These are phyloP conservation scores for Macropus fuliginosus DNA, from an alignment of 2,797 vertebrate genomes.

Conservation along the genomic window DNA sequence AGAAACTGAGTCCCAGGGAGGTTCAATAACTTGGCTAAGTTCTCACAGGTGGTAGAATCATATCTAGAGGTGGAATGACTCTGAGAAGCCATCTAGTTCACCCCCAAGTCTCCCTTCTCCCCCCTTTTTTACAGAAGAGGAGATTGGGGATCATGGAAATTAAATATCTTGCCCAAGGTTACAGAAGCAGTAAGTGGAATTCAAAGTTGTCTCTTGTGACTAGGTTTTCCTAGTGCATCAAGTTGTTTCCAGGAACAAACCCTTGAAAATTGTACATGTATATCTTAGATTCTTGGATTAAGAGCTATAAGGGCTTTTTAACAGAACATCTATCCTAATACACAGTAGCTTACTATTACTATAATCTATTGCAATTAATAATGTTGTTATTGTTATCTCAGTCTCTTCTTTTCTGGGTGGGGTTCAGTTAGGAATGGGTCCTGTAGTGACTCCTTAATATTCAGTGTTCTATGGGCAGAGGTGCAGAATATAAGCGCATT, in stretches of 20 bases:
- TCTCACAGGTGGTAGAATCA: not conserved
- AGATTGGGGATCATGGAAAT: not conserved
- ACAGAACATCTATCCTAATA: not conserved
- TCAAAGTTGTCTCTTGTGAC: not conserved
- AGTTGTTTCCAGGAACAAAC: not conserved
- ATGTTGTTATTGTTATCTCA: not conserved
- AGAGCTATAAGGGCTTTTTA: not conserved
- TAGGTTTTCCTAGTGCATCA: not conserved
- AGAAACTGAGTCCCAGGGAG: not conserved
- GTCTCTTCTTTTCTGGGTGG: not conserved
- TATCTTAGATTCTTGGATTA: not conserved
- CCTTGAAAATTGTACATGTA: not conserved
- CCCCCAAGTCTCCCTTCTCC: too few species aligned
- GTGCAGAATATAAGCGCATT: not conserved
- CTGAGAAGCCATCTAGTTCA: not conserved
- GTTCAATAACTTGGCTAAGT: not conserved
- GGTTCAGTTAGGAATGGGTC: not conserved
- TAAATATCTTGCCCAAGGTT: not conserved
- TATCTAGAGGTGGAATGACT: not conserved
- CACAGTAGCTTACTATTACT: not conserved
- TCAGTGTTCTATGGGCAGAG: not conserved
- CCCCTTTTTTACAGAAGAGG: not conserved
- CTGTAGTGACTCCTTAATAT: not conserved
- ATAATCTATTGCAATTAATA: not conserved
- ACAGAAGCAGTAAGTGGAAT: not conserved